Evolutionary conservation across 2,888 invertebrate species (phyloP).

Genomic region (Synergus umbraculus): DNA sequence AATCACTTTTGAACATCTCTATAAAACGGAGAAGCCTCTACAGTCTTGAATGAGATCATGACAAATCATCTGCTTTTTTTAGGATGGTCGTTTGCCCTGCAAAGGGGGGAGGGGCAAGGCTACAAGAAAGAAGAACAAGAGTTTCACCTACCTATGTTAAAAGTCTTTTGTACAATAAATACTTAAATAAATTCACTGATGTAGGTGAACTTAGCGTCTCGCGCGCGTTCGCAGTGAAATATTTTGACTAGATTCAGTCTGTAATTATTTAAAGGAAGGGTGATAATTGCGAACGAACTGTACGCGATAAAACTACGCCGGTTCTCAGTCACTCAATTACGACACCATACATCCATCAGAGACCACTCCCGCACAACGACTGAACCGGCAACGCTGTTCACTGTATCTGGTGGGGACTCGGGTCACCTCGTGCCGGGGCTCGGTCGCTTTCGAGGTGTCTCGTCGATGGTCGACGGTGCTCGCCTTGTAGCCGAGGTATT

Average conservation of each 20-base stretch:
- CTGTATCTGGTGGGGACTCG: constrained; percentile 64
- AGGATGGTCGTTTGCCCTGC: background rate
- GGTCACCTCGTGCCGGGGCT: constrained; percentile 69
- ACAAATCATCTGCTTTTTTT: background rate
- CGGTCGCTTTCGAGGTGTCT: constrained; percentile 57
- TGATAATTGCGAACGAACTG: constrained; percentile 52
- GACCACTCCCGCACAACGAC: constrained; percentile 77
- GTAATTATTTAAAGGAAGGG: constrained; percentile 29
- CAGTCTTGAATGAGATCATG: too few relatives aligned
- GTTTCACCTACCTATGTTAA: constrained; percentile 68
- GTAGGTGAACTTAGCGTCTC: constrained; percentile 47
- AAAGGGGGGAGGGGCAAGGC: background rate
- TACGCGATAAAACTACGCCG: constrained; percentile 63
- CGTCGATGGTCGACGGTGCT: constrained; percentile 49
- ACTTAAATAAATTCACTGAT: constrained; percentile 68
- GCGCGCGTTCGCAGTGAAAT: constrained; percentile 43
- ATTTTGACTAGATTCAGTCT: constrained; percentile 44
- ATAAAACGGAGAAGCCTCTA: too few relatives aligned
- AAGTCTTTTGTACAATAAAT: constrained; percentile 75
- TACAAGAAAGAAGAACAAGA: constrained; percentile 6
- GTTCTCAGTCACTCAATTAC: constrained; percentile 69
- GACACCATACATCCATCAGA: constrained; percentile 74
- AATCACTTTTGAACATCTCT: too few relatives aligned
- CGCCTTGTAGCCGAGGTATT: constrained; percentile 75
- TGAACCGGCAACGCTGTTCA: constrained; percentile 74